These are phyloP conservation scores for Agriotes lineatus DNA, from an alignment of 2,888 invertebrate species.

Conservation along the genomic window DNA sequence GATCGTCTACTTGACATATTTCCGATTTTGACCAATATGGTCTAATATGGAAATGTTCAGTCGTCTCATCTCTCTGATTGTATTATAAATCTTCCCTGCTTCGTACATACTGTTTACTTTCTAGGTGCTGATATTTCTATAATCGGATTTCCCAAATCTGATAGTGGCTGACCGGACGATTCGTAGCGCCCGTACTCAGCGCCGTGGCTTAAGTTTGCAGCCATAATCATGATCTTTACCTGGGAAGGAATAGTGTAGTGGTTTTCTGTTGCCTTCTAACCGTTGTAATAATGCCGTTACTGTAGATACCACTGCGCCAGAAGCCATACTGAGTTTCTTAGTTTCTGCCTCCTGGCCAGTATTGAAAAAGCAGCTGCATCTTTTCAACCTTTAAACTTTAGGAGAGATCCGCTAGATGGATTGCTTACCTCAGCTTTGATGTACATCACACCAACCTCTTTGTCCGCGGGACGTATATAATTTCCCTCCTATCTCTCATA, in stretches of 20 bases:
- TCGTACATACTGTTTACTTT: too few species aligned
- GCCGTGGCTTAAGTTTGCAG: neutral
- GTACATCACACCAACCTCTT: neutral
- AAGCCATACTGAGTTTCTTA: too few species aligned
- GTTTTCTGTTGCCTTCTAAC: too few species aligned
- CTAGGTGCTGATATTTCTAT: neutral
- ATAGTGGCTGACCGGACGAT: neutral
- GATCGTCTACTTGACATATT: neutral
- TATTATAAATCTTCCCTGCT: too few species aligned
- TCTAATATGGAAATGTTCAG: neutral
- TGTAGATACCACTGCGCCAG: too few species aligned
- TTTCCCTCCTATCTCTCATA: neutral
- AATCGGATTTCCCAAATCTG: neutral
- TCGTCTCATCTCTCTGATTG: neutral
- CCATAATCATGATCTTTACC: neutral
- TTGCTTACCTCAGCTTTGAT: neutral
- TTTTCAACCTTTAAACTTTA: neutral
- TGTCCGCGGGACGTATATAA: neutral
- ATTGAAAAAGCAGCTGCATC: neutral
- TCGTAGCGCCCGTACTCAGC: neutral
- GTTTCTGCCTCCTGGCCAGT: too few species aligned
- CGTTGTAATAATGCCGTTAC: too few species aligned
- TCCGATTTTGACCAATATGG: neutral
- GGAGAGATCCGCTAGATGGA: neutral
- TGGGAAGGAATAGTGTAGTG: neutral